Evolutionary conservation across 2,888 invertebrate species (phyloP), one percentile per base, ranked within the genome.

Genomic region (Pammene aurita): DNA sequence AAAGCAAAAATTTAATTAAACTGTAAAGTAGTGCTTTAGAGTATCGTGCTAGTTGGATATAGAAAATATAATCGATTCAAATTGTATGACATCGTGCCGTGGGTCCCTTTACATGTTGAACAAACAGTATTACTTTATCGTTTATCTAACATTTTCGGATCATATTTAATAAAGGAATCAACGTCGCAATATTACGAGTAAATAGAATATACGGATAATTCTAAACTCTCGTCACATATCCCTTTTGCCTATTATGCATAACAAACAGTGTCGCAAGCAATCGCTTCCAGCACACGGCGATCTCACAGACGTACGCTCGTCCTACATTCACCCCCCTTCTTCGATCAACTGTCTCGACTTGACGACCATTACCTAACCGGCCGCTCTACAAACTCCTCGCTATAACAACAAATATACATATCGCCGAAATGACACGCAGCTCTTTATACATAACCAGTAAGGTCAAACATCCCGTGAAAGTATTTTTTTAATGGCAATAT

Each of bases 261-360:
- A 76, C 72, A 77, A 78, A 74, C 72, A 74, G 71, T 76, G 78
- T 77, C 76, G 73, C 75, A 69, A 74, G 74, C 71, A 72, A 83
- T 80, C 84, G 79, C 85, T 84, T 84, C 87, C 81, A 87, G 83
- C 79, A 48, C 52, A 50, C 42, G 46, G 16, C 64, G 26, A 35
- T 46, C 42, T 60, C 74, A 74, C 74, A 73, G 74, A 75, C 77
- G 77, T 82, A 78, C 78, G 72, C 78, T 85, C 86, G 90, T 85
- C 89, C 89, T 88, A 90, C 90, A 90, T 91, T 86, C 81, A 89
- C 88, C 89, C 88, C 88, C 87, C 89, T 89, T 86, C 85, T 85
- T 87, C 85, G 85, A 86, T 86, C 86, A 84, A 84, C 85, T 83
- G 85, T 84, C 86, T 84, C 80, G 82, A 78, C 85, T 82, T 87